Conservation (phyloP, 2,113 vertebrate species). For the Picathartes gymnocephalus region DNA sequence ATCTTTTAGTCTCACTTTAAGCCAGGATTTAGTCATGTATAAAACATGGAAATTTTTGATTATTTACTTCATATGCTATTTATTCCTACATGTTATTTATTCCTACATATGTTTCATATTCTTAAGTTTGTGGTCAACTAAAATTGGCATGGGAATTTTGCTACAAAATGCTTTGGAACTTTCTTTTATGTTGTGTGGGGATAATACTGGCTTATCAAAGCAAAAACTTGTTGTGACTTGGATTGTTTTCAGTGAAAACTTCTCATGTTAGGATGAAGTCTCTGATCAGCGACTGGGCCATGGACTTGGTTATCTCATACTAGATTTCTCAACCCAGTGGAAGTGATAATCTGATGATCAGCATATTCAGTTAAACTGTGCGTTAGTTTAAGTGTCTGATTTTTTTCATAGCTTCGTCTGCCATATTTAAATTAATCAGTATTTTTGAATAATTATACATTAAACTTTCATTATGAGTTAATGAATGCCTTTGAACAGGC, state of each 20-base stretch:
- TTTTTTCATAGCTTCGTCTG: not conserved
- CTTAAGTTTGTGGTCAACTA: not conserved
- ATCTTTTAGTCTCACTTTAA: not conserved
- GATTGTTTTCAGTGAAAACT: not conserved
- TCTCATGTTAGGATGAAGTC: not conserved
- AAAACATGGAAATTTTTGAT: not conserved
- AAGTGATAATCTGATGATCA: not conserved
- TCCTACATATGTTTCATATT: not conserved
- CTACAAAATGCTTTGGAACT: not conserved
- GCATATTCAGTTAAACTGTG: not conserved
- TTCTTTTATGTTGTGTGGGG: not conserved
- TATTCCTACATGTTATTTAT: not conserved
- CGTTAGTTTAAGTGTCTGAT: not conserved
- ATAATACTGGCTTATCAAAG: not conserved
- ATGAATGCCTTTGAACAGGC: constrained; percentile 28
- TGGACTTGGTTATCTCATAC: not conserved
- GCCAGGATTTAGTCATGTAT: not conserved
- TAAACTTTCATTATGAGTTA: constrained; percentile 17
- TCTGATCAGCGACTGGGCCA: not conserved
- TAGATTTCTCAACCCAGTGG: not conserved
- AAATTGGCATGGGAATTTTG: not conserved
- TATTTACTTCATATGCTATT: not conserved
- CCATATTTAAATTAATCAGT: not conserved
- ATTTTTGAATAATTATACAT: constrained; percentile 21
- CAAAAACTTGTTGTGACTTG: not conserved